Base-by-base conservation (phyloP, 1,140 invertebrate species). In the Drosophila subpulchrella region DNA sequence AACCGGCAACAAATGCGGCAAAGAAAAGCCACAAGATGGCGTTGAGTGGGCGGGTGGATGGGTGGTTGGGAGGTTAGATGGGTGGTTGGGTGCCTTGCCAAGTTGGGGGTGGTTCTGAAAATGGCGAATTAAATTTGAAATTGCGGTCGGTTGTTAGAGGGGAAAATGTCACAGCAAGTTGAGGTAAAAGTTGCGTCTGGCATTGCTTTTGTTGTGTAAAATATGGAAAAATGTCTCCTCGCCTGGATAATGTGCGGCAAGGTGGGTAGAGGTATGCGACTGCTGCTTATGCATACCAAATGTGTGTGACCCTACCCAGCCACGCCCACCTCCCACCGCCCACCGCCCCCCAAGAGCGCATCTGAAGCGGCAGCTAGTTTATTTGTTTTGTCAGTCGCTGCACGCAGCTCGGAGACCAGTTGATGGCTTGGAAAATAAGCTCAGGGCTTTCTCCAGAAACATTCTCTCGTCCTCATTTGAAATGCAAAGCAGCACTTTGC, bases 91-190 rank as follows among this genome's bases (percentile, higher is more conserved):
- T 42, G 39, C 32, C 8, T 17, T 30, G 24, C 24, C 30, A 8
- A 24, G 34, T 38, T 17, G 57, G 59, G 53, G 65, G 55, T 57
- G 60, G 41, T 66, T 63, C 20, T 67, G 79, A 89, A 86, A 89
- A 80, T 89, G 84, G 84, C 85, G 84, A 89, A 89, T 89, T 89
- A 89, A 89, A 89, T 89, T 89, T 89, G 85, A 88, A 88, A 89
- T 89, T 84, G 84, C 77, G 50, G 47, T 55, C 59, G 75, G 58
- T 71, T 78, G 65, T 71, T 41, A 57, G 81, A 10, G 51, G 17
- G 50, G 66, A 59, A 57, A 72, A 80, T 83, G 84, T 89, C 79
- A 89, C 76, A 75, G 66, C 84, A 81, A 89, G 73, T 86, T 86
- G 83, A 76, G 75, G 84, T 48, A 89, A 88, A 89, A 89, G 77